Evolutionary conservation across 2,113 vertebrate species (phyloP).

Genomic region (Mola mola): DNA sequence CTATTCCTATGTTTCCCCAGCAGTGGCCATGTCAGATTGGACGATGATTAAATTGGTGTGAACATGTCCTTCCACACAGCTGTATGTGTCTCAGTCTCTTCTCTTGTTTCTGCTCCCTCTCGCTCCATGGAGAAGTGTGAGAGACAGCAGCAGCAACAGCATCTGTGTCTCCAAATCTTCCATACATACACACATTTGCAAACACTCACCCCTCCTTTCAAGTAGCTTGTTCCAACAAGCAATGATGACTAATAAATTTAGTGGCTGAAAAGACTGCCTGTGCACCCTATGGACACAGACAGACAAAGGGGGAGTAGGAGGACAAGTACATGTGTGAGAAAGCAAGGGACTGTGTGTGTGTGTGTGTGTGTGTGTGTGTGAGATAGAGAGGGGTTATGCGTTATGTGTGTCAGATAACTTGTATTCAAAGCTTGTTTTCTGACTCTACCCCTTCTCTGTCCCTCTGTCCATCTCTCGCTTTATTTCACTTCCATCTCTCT

Average conservation of each 20-base stretch:
- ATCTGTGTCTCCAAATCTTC: constrained; percentile 28
- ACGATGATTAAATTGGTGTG: constrained; percentile 42
- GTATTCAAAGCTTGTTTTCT: constrained; percentile 74
- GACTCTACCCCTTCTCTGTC: constrained; percentile 40
- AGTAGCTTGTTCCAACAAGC: constrained; percentile 68
- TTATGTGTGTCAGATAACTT: constrained; percentile 79
- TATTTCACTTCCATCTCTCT: constrained; percentile 1
- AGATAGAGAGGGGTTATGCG: constrained; percentile 27
- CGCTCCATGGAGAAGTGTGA: constrained; percentile 44
- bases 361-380: constrained; percentile 22
- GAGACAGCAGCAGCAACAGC: constrained; percentile 14
- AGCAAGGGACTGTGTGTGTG: constrained; percentile 29
- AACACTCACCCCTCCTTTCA: constrained; percentile 45
- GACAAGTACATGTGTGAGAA: constrained; percentile 1
- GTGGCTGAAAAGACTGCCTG: constrained; percentile 62
- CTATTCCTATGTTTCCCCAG: constrained; percentile 78
- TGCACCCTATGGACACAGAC: constrained; percentile 51
- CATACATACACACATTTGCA: constrained; percentile 3
- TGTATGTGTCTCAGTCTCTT: constrained; percentile 20
- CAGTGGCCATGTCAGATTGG: constrained; percentile 69
- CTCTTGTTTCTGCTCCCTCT: constrained; percentile 21
- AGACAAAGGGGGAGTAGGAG: constrained; percentile 41
- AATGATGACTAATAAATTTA: constrained; percentile 63
- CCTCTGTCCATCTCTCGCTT: constrained; percentile 50
- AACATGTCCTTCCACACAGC: constrained; percentile 44